A percentile compares a stretch with the other conserved stretches of the same genome.
These are phyloP conservation scores for Dysmachus trigonus DNA, from an alignment of 2,888 invertebrate species.

Conservation along the genomic window DNA sequence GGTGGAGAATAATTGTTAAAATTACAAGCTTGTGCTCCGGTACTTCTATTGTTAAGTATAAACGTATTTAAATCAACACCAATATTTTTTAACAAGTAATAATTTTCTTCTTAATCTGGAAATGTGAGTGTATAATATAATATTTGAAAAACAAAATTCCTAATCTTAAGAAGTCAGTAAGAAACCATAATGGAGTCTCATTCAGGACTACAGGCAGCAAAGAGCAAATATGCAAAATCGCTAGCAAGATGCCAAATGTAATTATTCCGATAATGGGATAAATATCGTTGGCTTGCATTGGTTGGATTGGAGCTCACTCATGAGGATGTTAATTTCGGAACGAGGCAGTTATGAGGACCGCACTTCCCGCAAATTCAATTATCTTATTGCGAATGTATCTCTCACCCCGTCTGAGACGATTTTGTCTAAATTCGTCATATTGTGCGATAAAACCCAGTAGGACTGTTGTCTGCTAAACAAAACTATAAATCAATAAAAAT, in stretches of 20 bases:
- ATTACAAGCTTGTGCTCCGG: no score
- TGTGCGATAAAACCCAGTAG: background rate
- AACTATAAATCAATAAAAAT: constrained; percentile 12
- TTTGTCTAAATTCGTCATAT: background rate
- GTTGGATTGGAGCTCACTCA: background rate
- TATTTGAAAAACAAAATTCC: no score
- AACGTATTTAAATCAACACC: no score
- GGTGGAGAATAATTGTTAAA: no score
- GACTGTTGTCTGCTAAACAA: background rate
- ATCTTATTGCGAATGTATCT: background rate
- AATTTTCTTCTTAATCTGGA: no score
- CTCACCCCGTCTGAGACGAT: background rate
- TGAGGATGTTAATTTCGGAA: background rate
- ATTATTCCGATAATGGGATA: background rate
- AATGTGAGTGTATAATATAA: no score
- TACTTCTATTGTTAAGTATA: no score
- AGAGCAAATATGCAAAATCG: background rate
- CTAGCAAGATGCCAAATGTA: background rate
- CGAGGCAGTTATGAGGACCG: background rate
- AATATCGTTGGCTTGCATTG: background rate
- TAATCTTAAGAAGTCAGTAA: no score
- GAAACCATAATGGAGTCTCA: background rate
- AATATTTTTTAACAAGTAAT: no score
- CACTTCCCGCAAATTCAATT: background rate
- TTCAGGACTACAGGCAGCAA: background rate